Conservation (phyloP, 2,113 vertebrate genomes). For the Terrapene triunguis region DNA sequence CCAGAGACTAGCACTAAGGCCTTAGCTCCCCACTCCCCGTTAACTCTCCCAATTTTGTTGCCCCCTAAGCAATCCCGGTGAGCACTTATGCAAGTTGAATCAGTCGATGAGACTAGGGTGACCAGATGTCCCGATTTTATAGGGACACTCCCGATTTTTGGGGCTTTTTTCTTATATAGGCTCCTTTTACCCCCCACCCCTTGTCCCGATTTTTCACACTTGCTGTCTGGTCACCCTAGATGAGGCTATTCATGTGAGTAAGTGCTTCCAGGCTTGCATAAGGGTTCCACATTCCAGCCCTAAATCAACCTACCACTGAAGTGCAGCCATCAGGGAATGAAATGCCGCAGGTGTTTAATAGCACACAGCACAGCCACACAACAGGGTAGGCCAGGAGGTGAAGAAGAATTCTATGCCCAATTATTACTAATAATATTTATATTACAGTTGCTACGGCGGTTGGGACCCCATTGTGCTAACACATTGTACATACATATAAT, state of each 20-base stretch:
- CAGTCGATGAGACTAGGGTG: not conserved
- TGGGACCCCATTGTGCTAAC: not conserved
- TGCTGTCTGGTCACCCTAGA: too few relatives aligned
- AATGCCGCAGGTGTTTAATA: not conserved
- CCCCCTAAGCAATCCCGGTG: not conserved
- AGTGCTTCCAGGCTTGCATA: not conserved
- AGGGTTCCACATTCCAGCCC: not conserved
- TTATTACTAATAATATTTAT: not conserved
- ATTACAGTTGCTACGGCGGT: not conserved
- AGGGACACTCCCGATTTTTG: too few relatives aligned
- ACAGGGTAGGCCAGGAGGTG: rapidly evolving
- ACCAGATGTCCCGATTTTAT: too few relatives aligned
- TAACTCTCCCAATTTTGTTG: not conserved
- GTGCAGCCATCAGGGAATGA: not conserved
- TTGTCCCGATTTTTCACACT: too few relatives aligned
- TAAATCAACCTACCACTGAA: not conserved
- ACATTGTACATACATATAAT: not conserved
- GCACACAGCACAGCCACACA: not conserved
- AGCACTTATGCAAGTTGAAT: not conserved
- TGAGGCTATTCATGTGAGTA: not conserved
- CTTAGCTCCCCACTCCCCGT: not conserved
- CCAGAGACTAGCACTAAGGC: not conserved
- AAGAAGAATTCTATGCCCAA: not conserved
- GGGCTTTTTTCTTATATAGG: too few relatives aligned
- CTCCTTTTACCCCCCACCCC: too few relatives aligned